Evolutionary conservation across 2,888 invertebrate genomes (phyloP), one percentile per base, ranked within the genome.

Genomic region (Drosophila merina): DNA sequence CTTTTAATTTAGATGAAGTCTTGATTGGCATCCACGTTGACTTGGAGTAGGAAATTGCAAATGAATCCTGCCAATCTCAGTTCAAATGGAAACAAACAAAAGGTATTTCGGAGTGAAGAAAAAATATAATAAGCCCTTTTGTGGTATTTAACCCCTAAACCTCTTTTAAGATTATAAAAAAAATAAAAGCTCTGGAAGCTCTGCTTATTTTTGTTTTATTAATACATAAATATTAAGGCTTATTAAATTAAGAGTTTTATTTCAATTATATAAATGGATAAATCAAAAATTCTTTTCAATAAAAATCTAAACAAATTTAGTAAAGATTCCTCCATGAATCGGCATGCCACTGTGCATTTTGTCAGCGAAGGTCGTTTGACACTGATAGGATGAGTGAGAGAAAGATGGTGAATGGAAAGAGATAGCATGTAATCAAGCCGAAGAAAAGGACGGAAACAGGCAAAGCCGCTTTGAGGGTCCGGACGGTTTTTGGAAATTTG

Each of bases 351-450:
- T 77, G 87, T 86, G 85, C 79, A 50, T 47, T 69, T 59, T 70
- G 86, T 67, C 88, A 73, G 73, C 83, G 82, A 82, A 82, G 82
- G 88, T 83, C 88, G 86, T 88, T 83, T 83, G 88, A 77, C 88
- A 83, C 75, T 88, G 84, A 86, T 77, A 80, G 72, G 68, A 44
- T 30, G 54, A 38, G 67, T 82, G 86, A 8, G 83, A 64, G 69
- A 74, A 74, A 74, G 76, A 54, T 79, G 80, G 76, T 26, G 30
- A 33, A 57, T 7, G 10, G 28, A 55, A 30, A 31, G 25, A 33
- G 30, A 12, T 31, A 4, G 25, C 38, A 9, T 12, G 9, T 3
- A 10, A 28, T 2, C n/a, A 20, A 36, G 33, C 10, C 40, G 12
- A 6, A 3, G 30, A 40, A 28, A 42, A 62, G 30, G 54, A n/a